phyloP scores from a whole-genome alignment of 2,797 vertebrate species.

The Neosalanx taihuensis region DNA sequence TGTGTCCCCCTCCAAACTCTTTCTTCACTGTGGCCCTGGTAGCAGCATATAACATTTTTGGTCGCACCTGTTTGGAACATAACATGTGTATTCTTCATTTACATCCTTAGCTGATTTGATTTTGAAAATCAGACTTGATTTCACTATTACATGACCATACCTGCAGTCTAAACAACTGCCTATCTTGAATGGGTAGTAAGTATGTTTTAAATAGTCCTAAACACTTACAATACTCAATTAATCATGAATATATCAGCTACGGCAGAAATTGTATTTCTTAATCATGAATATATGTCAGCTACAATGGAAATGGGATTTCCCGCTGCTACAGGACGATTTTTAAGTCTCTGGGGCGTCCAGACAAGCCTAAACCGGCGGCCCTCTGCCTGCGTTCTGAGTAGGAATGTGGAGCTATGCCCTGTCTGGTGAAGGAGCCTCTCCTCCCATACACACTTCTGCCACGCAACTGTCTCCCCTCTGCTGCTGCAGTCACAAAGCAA shows the following conservation, averaged over 20 bases:
- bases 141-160: too few species aligned
- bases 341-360: slow-evolving; percentile 30
- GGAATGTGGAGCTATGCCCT: slow-evolving; percentile 51
- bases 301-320: not conserved
- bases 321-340: slow-evolving; percentile 15
- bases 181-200: too few species aligned
- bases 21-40: slow-evolving; percentile 95
- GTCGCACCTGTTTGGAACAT: slow-evolving; percentile 80
- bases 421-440: not conserved
- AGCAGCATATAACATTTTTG: slow-evolving; percentile 98
- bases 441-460: not conserved
- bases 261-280: not conserved
- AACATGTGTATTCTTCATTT: not conserved
- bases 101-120: too few species aligned
- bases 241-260: too few species aligned
- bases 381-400: slow-evolving; percentile 19
- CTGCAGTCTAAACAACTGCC: too few species aligned
- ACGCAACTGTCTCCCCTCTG: not conserved
- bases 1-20: slow-evolving; percentile 95
- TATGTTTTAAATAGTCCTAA: not conserved
- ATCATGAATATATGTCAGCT: not conserved
- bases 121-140: too few species aligned
- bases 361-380: slow-evolving; percentile 62
- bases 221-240: too few species aligned
- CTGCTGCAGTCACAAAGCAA: slow-evolving; percentile 16